Conservation (phyloP, 2,888 invertebrate species). For the Thalpophila matura region DNA sequence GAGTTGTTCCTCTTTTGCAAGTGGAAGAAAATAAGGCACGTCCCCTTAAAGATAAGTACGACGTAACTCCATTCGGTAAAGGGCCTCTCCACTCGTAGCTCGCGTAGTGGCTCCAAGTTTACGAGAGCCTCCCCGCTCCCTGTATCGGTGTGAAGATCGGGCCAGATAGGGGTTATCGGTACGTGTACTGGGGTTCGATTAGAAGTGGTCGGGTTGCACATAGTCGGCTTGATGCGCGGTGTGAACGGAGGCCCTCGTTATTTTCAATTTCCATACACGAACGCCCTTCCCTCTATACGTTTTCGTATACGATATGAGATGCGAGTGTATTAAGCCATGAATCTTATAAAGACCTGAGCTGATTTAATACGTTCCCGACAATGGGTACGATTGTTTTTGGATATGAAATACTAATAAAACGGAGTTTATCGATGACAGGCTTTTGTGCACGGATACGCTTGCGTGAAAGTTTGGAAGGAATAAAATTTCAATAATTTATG, state of each 20-base stretch:
- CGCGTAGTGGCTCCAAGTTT: slow-evolving; percentile 81
- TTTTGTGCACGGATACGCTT: slow-evolving; percentile 43
- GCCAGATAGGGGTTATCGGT: slow-evolving; percentile 79
- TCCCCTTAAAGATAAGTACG: slow-evolving; percentile 89
- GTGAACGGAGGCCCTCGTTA: slow-evolving; percentile 89
- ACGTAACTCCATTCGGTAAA: slow-evolving; percentile 90
- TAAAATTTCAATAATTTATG: slow-evolving; percentile 58
- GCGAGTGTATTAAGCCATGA: slow-evolving; percentile 88
- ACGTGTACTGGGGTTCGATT: slow-evolving; percentile 79
- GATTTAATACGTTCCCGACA: slow-evolving; percentile 77
- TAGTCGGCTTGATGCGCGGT: slow-evolving; percentile 87
- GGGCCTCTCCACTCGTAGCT: slow-evolving; percentile 87
- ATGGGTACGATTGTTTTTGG: slow-evolving; percentile 70
- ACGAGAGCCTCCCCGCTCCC: slow-evolving; percentile 77
- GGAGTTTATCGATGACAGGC: slow-evolving; percentile 63
- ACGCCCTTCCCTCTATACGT: slow-evolving; percentile 83
- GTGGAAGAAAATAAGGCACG: slow-evolving; percentile 88
- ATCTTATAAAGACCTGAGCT: slow-evolving; percentile 86
- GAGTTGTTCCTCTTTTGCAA: slow-evolving; percentile 81
- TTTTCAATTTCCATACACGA: slow-evolving; percentile 90
- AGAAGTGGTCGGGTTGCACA: slow-evolving; percentile 79
- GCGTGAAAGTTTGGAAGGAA: slow-evolving; percentile 54
- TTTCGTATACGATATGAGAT: slow-evolving; percentile 83
- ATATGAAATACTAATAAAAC: slow-evolving; percentile 66
- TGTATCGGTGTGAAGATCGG: slow-evolving; percentile 77